phyloP scores from a whole-genome alignment of 2,113 vertebrate species.

The Furnarius figulus region DNA sequence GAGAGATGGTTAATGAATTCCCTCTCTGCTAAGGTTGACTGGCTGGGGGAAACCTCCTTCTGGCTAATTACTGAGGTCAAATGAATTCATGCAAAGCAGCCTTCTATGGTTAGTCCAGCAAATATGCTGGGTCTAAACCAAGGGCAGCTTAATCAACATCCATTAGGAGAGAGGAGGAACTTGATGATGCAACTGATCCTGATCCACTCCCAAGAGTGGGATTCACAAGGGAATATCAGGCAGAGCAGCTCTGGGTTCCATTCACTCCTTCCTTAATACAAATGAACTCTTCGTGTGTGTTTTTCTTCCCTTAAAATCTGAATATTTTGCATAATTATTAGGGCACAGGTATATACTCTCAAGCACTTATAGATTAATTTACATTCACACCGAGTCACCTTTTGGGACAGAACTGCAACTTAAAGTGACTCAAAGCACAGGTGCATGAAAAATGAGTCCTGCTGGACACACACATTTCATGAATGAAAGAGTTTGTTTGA shows the following conservation, averaged over 20 bases:
- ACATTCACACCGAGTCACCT: neutral
- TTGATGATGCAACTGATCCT: fast-evolving
- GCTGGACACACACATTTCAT: fast-evolving
- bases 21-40: neutral
- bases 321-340: neutral
- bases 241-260: neutral
- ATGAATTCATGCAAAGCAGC: neutral
- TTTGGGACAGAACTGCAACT: neutral
- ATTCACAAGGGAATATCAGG: neutral
- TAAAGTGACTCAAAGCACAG: neutral
- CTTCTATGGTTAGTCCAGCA: neutral
- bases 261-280: neutral
- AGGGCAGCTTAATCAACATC: neutral
- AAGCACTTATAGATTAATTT: fast-evolving
- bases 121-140: neutral
- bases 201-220: too few relatives aligned
- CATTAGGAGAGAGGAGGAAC: neutral
- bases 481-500: neutral
- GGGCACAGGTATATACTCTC: neutral
- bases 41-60: neutral
- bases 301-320: neutral
- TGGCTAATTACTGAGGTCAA: neutral
- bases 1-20: conserved; percentile 25
- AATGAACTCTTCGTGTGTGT: neutral
- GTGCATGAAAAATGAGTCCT: neutral